Evolutionary conservation across 2,888 invertebrate genomes (phyloP), one percentile per base, ranked within the genome.

Genomic region (Drosophila ezoana): DNA sequence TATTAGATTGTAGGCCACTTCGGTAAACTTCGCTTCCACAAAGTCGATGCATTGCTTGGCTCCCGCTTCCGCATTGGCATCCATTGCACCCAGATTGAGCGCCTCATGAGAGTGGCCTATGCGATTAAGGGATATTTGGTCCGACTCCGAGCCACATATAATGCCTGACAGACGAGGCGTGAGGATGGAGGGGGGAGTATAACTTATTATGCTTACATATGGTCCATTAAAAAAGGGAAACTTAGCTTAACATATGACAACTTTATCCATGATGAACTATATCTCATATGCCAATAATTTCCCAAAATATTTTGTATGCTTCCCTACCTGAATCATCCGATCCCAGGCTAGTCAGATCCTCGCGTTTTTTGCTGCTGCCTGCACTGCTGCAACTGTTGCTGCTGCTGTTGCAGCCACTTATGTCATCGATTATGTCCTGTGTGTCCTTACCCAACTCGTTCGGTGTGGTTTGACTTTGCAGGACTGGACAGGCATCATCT

Each of bases 61-160:
- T 90, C 73, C 76, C 1, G 60, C 71, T 47, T 93, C 93, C 84
- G 94, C 94, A 87, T 94, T 94, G 67, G 94, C 93, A 90, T 95
- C 94, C 86, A 92, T 92, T 89, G 93, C 91, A 33, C 95, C 95
- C 10, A 95, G 95, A 90, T 96, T 96, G 56, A 96, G 93, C 80
- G 96, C 96, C 91, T 96, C 96, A 81, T 95, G 94, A 73, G 96
- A 96, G 86, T 95, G 94, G n/a, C 92, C 90, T 38, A 92, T 92
- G 66, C 92, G 92, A 80, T 90, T 92, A 58, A 92, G 72, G 14
- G 92, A 92, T 23, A 91, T 86, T 79, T 92, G 92, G 77, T 92
- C 92, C 16, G 92, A 91, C 64, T 93, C 93, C 18, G 93, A 93
- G 74, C 93, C 93, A 86, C 94, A 94, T 77, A 94, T 93, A 71